Base-by-base conservation (phyloP, 2,113 vertebrate genomes). In the Hydrolagus affinis region DNA sequence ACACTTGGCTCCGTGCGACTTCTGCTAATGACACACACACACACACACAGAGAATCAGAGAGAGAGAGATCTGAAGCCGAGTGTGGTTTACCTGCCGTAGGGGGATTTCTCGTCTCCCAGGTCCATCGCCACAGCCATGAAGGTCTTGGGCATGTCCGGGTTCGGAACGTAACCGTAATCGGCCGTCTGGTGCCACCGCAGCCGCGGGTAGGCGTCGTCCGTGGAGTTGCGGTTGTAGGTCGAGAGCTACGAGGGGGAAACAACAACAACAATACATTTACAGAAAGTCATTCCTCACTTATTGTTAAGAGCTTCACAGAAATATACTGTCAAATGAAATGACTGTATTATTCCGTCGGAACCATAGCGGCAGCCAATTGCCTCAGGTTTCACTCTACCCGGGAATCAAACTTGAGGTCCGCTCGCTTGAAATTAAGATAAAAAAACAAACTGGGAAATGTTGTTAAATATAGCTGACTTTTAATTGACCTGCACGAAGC, bases 161-260 rank as follows among this genome's bases (percentile, higher is more conserved):
- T 97, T 99, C 32, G 97, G 96, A 8, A 89, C 94, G 8, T 89
- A 92, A 73, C 96, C 96, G 11, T 88, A 68, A 66, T 97, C 94
- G 0, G 95, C 96, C 0, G 97, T 96, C 89, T 98, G 97, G 88
- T 99, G 97, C 97, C 97, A 99, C 11, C 97, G 95, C 86, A 98
- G 92, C 1, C 91, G 87, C 19, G 96, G 89, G 1, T 93, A 95
- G n/a, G 85, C 86, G 0, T 93, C 90, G 11, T 80, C 25, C 4
- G 0, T 8, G 28, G 88, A 85, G 17, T 0, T 3, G 14, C 89
- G 90, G 14, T 0, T 19, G 23, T 70, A 21, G 0, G 95, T 95
- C 85, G 91, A 94, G 69, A 98, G 89, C 97, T 99, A 87, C 2
- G 88, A 86, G 0, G 86, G n/a, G 78, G 15, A 30, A 85, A 44